A percentile compares a stretch with the other conserved stretches of the same genome.
These are phyloP conservation scores for Polyommatus icarus DNA, from an alignment of 2,888 invertebrate species.

Conservation along the genomic window DNA sequence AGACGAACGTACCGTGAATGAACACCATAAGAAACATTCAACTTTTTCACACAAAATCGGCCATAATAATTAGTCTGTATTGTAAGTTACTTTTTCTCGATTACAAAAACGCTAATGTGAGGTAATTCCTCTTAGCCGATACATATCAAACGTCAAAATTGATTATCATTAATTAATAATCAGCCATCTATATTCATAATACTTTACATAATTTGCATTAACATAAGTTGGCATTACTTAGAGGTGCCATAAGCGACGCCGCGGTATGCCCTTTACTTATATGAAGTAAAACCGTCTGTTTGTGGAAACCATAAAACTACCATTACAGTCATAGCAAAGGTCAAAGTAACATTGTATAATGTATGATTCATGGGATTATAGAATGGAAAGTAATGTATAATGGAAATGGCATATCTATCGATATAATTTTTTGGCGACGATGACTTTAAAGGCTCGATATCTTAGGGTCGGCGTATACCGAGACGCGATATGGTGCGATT, in stretches of 20 bases:
- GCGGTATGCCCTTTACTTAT: not conserved
- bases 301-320: not conserved
- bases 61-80: not conserved
- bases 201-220: not conserved
- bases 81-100: not conserved
- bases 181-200: not conserved
- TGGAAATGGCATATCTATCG: not conserved
- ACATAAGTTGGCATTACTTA: conserved; percentile 2
- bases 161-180: not conserved
- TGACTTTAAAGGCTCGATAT: not conserved
- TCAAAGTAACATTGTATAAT: not conserved
- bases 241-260: not conserved
- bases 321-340: not conserved
- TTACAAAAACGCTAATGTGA: not conserved
- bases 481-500: too few relatives aligned
- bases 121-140: not conserved
- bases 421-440: not conserved
- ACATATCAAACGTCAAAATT: not conserved
- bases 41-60: not conserved
- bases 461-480: too few relatives aligned
- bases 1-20: too few relatives aligned
- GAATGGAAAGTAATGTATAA: not conserved
- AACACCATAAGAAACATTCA: not conserved
- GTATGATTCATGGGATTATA: not conserved
- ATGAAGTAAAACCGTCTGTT: not conserved